These are phyloP conservation scores for Typhlichthys subterraneus DNA, from an alignment of 2,797 vertebrate species.

Conservation along the genomic window DNA sequence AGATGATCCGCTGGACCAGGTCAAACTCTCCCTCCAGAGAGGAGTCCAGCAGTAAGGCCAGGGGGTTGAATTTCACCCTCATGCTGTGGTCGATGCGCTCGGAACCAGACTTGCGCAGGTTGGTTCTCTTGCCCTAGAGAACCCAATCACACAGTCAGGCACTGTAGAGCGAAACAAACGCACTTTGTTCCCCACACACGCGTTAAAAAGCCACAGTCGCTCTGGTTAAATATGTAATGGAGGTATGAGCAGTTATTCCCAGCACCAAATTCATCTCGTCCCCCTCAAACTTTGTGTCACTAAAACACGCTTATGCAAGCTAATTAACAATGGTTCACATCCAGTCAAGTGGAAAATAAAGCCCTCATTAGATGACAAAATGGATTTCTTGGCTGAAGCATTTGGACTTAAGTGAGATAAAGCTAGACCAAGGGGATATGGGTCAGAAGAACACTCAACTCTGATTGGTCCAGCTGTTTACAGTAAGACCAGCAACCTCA, in stretches of 20 bases:
- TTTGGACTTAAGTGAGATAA: slow-evolving; percentile 17
- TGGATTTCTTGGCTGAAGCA: slow-evolving; percentile 11
- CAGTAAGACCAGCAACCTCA: slow-evolving; percentile 25
- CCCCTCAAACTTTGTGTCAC: slow-evolving; percentile 30
- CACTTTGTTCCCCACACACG: neutral
- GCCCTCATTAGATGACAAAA: neutral
- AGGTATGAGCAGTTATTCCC: slow-evolving; percentile 31
- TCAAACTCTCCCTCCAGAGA: slow-evolving; percentile 97
- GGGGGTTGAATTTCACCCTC: slow-evolving; percentile 96
- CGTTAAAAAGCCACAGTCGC: neutral
- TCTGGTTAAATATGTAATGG: too few relatives aligned
- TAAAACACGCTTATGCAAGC: slow-evolving; percentile 53
- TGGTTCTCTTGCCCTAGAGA: slow-evolving; percentile 91
- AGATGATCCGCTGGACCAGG: slow-evolving; percentile 97
- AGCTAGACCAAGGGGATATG: slow-evolving; percentile 15
- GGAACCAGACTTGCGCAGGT: slow-evolving; percentile 89
- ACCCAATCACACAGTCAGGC: slow-evolving; percentile 25
- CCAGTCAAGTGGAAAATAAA: neutral
- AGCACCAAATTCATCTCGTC: slow-evolving; percentile 34
- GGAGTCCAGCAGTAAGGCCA: slow-evolving; percentile 93
- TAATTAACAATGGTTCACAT: slow-evolving; percentile 29
- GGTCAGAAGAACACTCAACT: slow-evolving; percentile 48
- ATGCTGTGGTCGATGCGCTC: slow-evolving; percentile 91
- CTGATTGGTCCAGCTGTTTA: slow-evolving; percentile 34
- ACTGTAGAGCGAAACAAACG: neutral